Conservation (phyloP, 2,888 invertebrate species). For the Ellobium chinense region DNA sequence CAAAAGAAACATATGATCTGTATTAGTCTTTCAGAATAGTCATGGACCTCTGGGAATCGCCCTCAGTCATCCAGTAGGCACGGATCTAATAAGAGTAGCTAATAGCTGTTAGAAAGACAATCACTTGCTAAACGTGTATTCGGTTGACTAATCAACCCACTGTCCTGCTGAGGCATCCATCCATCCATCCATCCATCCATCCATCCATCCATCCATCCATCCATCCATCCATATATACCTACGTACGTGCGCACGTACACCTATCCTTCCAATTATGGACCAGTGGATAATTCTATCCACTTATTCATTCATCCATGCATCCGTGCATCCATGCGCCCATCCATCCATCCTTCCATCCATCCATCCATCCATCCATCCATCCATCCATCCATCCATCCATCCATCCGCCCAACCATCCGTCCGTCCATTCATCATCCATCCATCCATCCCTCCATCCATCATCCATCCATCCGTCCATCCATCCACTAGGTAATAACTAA, state of each 20-base stretch:
- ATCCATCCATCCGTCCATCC: background rate
- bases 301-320: background rate
- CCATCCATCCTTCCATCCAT: background rate
- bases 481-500: background rate
- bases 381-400: background rate
- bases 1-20: too few relatives aligned
- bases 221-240: background rate
- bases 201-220: background rate
- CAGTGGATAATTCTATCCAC: background rate
- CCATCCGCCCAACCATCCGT: background rate
- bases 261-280: background rate
- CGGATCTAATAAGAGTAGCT: too few relatives aligned
- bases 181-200: background rate
- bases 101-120: too few relatives aligned
- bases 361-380: background rate
- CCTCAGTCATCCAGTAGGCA: too few relatives aligned
- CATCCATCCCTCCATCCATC: background rate
- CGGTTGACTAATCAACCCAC: too few relatives aligned
- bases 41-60: too few relatives aligned
- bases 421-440: background rate
- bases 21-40: too few relatives aligned
- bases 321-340: background rate
- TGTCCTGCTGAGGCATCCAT: too few relatives aligned
- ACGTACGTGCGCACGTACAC: background rate
- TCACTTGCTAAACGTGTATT: too few relatives aligned